A percentile compares a stretch with the other conserved stretches of the same genome.
phyloP scores from a whole-genome alignment of 2,113 vertebrate genomes.

The Indicator indicator region DNA sequence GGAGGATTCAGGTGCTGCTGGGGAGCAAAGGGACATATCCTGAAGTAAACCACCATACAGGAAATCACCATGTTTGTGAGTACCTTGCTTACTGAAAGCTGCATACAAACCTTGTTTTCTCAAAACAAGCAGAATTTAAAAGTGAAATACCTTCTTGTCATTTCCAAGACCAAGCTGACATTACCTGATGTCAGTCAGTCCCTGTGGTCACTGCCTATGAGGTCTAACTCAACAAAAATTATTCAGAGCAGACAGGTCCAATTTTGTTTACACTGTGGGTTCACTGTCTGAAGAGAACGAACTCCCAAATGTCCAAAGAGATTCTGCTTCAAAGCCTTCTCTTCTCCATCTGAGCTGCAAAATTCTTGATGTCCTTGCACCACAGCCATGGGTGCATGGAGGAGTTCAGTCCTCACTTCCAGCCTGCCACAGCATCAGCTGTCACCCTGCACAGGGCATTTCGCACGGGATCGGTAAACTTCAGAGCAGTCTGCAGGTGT shows the following conservation, averaged over 20 bases:
- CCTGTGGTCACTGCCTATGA: neutral
- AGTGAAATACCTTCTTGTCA: neutral
- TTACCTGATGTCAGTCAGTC: neutral
- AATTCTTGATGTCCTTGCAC: rapidly evolving
- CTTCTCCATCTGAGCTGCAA: neutral
- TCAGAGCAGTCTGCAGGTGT: neutral
- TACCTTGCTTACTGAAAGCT: neutral
- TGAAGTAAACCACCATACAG: neutral
- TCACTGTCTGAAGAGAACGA: neutral
- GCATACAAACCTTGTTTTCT: neutral
- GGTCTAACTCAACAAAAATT: neutral
- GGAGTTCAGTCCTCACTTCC: neutral
- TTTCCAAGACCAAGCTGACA: neutral
- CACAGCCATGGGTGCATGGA: rapidly evolving
- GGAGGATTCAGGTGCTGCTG: neutral
- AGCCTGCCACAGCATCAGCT: neutral
- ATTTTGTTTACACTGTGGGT: neutral
- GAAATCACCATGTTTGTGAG: neutral
- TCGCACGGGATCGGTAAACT: rapidly evolving
- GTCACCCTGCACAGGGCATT: rapidly evolving
- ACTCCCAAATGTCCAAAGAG: neutral
- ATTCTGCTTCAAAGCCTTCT: neutral
- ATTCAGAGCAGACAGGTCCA: neutral
- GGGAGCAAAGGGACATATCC: neutral
- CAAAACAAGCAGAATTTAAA: neutral